Conservation (phyloP, 2,888 invertebrate genomes). For the Eupithecia dodoneata region DNA sequence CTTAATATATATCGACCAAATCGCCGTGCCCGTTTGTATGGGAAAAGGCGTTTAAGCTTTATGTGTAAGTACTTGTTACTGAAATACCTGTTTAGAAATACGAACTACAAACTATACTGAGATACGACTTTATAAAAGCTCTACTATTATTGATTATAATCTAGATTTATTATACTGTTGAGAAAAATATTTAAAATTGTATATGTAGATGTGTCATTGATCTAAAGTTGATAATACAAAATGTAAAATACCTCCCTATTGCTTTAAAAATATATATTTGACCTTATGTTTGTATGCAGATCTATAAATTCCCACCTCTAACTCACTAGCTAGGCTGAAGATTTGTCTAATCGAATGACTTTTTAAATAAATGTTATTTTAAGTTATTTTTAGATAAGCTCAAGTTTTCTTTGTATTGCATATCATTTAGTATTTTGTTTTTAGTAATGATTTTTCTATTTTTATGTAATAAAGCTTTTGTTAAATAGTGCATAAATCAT, state of each 20-base stretch:
- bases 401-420: conserved; percentile 53
- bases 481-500: conserved; percentile 20
- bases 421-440: conserved; percentile 59
- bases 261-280: background rate
- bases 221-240: background rate
- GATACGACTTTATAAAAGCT: conserved; percentile 21
- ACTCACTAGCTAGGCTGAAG: background rate
- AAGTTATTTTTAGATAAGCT: conserved; percentile 46
- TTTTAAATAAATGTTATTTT: conserved; percentile 21
- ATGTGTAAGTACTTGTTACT: background rate
- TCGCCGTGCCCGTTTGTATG: background rate
- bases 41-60: background rate
- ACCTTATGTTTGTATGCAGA: background rate
- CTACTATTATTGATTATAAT: conserved; percentile 16
- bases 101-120: too few species aligned
- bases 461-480: conserved; percentile 44
- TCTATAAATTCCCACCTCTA: background rate
- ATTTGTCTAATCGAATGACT: conserved; percentile 19
- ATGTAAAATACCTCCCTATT: background rate
- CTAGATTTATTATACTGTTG: conserved; percentile 2
- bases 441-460: conserved; percentile 24
- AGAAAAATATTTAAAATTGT: background rate
- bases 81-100: background rate
- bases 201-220: background rate
- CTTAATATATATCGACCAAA: background rate